A percentile compares a stretch with the other conserved stretches of the same genome.
Evolutionary conservation across 2,113 vertebrate genomes (phyloP).

Genomic region (Lepisosteus oculatus): DNA sequence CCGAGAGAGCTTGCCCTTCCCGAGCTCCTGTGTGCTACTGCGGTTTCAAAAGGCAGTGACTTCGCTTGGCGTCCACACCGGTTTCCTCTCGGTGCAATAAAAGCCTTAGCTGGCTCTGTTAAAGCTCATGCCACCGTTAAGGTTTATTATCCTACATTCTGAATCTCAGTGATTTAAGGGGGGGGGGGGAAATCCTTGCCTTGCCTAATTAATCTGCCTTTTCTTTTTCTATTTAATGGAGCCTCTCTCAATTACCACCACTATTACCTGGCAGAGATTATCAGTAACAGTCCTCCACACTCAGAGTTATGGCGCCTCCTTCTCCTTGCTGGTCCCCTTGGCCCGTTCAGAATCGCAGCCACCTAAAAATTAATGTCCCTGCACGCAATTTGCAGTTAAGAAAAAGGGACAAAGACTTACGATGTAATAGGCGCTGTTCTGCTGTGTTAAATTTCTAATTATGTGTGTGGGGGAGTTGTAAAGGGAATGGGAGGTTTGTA

Average conservation of each 20-base stretch:
- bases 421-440: slow-evolving; percentile 61
- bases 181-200: slow-evolving; percentile 41
- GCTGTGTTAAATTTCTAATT: slow-evolving; percentile 76
- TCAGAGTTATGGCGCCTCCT: slow-evolving; percentile 45
- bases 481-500: slow-evolving; percentile 23
- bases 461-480: slow-evolving; percentile 33
- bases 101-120: slow-evolving; percentile 37
- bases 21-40: background rate
- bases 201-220: slow-evolving; percentile 61
- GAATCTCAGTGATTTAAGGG: slow-evolving; percentile 45
- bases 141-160: slow-evolving; percentile 39
- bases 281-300: slow-evolving; percentile 23
- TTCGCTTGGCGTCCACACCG: slow-evolving; percentile 5
- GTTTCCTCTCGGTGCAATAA: slow-evolving; percentile 14
- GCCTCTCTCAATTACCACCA: slow-evolving; percentile 59
- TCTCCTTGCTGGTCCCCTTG: slow-evolving; percentile 29
- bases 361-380: slow-evolving; percentile 72
- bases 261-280: slow-evolving; percentile 30
- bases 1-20: no score
- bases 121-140: slow-evolving; percentile 40
- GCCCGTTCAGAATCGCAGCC: slow-evolving; percentile 53
- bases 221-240: slow-evolving; percentile 58
- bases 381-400: slow-evolving; percentile 71
- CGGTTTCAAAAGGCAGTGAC: background rate
- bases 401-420: slow-evolving; percentile 66